Evolutionary conservation across 2,113 vertebrate species (phyloP).

Genomic region (Oriolus oriolus): DNA sequence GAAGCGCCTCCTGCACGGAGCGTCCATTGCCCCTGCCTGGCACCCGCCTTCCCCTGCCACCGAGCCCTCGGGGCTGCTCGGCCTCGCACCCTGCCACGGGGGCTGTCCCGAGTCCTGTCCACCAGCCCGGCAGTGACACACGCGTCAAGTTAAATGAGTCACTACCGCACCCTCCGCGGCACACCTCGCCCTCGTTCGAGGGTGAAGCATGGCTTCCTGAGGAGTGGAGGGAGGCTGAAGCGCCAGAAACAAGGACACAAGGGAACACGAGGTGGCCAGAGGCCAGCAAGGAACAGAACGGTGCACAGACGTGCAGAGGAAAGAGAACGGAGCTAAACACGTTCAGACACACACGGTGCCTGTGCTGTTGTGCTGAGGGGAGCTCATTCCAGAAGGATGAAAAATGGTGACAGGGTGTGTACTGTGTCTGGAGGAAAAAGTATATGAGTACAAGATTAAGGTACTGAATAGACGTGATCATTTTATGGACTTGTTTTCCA

Average conservation of each 20-base stretch:
- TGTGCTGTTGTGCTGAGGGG: neutral
- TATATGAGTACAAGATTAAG: neutral
- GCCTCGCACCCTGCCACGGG: rapidly evolving
- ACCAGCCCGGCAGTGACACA: neutral
- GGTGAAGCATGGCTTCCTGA: neutral
- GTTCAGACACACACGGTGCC: rapidly evolving
- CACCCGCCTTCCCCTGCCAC: rapidly evolving
- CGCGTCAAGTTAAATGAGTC: neutral
- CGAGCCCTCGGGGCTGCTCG: neutral
- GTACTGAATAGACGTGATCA: neutral
- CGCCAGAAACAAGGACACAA: neutral
- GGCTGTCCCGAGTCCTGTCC: rapidly evolving
- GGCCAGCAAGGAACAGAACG: rapidly evolving
- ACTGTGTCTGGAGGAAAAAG: neutral
- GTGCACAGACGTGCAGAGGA: rapidly evolving
- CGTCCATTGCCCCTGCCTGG: rapidly evolving
- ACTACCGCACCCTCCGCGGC: neutral
- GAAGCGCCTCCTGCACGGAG: too few relatives aligned
- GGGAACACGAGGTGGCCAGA: neutral
- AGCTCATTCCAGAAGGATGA: rapidly evolving
- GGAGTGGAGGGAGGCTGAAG: neutral
- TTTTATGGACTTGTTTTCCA: neutral
- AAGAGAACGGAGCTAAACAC: rapidly evolving
- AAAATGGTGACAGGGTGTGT: neutral
- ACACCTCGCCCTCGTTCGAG: neutral